Conservation (phyloP, 2,888 invertebrate genomes). For the Encarsia formosa region DNA sequence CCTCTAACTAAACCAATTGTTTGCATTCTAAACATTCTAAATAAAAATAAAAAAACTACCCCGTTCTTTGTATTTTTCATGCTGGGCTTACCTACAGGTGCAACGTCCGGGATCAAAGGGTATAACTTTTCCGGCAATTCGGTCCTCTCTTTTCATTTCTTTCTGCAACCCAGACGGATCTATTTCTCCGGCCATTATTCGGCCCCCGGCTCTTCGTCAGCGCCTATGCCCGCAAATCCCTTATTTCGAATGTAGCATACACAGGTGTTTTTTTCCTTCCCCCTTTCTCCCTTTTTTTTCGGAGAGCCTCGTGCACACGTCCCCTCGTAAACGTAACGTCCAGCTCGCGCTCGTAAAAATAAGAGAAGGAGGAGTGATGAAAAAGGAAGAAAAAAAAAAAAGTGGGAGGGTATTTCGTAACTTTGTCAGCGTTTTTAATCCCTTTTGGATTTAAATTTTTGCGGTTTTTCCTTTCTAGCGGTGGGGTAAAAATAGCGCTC, state of each 20-base stretch:
- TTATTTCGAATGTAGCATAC: constrained; percentile 8
- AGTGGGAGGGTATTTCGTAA: constrained; percentile 43
- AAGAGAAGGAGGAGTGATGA: no score
- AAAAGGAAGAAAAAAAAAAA: no score
- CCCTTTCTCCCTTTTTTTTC: neutral
- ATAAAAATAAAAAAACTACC: no score
- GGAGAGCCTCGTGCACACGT: neutral
- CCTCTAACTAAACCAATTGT: no score
- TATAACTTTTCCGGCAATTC: no score
- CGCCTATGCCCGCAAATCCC: neutral
- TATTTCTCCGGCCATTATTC: neutral
- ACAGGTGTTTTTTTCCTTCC: neutral
- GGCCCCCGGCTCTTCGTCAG: neutral
- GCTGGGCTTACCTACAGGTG: no score
- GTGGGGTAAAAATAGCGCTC: neutral
- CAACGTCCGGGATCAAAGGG: no score
- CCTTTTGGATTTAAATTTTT: constrained; percentile 21
- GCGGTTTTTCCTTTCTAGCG: no score
- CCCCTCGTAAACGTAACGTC: constrained; percentile 9
- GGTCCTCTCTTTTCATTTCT: no score
- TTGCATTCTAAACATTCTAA: no score
- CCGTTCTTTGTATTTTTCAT: no score
- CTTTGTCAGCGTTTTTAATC: constrained; percentile 48
- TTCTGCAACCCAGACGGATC: neutral
- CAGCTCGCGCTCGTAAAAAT: constrained; percentile 5